phyloP scores from a whole-genome alignment of 53 echinoderm and acorn worm genomes.

The Temnopleurus reevesii region DNA sequence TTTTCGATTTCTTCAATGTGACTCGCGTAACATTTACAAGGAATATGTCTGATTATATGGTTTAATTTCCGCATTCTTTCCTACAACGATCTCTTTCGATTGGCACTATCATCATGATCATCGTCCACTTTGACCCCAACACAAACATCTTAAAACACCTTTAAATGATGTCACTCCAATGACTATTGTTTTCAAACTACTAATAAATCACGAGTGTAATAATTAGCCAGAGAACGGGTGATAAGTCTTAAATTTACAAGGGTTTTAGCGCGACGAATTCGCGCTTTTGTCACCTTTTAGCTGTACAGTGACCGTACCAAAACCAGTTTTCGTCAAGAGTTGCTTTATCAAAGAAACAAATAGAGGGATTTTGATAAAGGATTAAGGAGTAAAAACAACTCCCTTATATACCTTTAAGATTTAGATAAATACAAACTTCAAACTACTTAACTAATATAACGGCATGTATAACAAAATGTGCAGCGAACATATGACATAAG shows the following conservation, averaged over 20 bases:
- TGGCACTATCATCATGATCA: neutral
- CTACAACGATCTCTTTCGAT: neutral
- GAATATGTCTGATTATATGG: neutral
- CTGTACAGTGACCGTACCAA: neutral
- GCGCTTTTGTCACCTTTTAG: neutral
- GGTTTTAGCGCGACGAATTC: neutral
- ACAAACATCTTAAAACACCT: neutral
- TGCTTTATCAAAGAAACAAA: neutral
- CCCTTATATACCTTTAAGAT: neutral
- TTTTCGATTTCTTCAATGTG: too few species aligned
- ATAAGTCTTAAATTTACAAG: neutral
- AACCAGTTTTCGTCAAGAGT: neutral
- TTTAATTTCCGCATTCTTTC: constrained; percentile 2
- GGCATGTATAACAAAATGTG: neutral
- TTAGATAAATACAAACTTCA: neutral
- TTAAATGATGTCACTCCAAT: neutral
- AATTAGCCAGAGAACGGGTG: neutral
- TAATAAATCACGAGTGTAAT: neutral
- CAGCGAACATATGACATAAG: neutral
- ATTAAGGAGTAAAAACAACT: neutral
- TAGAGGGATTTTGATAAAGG: neutral
- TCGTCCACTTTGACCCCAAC: neutral
- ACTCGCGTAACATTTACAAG: too few species aligned
- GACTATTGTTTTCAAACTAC: neutral
- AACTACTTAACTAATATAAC: too few species aligned